Conservation (phyloP, 2,888 invertebrate species). For the Diaperis boleti region DNA sequence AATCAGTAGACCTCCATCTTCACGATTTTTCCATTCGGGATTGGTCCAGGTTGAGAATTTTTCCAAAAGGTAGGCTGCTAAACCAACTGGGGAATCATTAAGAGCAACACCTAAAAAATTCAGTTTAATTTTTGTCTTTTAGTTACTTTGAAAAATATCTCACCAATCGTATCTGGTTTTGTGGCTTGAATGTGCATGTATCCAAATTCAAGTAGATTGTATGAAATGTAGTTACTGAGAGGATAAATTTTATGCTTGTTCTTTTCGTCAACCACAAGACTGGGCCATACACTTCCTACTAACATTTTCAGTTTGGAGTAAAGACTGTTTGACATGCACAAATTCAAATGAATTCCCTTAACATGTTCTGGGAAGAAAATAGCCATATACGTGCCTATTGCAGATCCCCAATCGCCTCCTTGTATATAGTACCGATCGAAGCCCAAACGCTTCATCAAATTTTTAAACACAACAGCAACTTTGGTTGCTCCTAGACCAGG, state of each 20-base stretch:
- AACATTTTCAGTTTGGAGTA: constrained; percentile 45
- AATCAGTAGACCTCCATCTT: constrained; percentile 76
- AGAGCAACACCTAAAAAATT: constrained; percentile 75
- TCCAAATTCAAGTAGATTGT: constrained; percentile 69
- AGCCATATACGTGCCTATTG: constrained; percentile 73
- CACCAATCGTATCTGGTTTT: constrained; percentile 90
- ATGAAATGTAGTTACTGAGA: constrained; percentile 61
- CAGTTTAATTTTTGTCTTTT: too few relatives aligned
- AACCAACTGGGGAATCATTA: constrained; percentile 83
- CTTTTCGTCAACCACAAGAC: constrained; percentile 66
- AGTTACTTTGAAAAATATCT: constrained; percentile 40
- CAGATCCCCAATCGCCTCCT: constrained; percentile 87
- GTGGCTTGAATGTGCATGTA: constrained; percentile 87
- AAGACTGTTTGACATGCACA: constrained; percentile 66
- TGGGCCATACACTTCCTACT: constrained; percentile 43
- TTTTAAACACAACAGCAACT: constrained; percentile 72
- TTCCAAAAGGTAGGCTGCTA: constrained; percentile 91
- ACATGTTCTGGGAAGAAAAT: constrained; percentile 71
- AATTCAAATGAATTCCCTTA: constrained; percentile 71
- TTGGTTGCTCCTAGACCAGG: constrained; percentile 72
- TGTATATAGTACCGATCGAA: constrained; percentile 76
- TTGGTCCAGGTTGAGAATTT: constrained; percentile 87
- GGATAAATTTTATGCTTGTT: constrained; percentile 70
- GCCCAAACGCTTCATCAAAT: constrained; percentile 78
- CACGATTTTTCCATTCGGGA: constrained; percentile 63